A percentile compares a stretch with the other conserved stretches of the same genome.
Conservation (phyloP, 1,140 invertebrate species). For the Drosophila triauraria region DNA sequence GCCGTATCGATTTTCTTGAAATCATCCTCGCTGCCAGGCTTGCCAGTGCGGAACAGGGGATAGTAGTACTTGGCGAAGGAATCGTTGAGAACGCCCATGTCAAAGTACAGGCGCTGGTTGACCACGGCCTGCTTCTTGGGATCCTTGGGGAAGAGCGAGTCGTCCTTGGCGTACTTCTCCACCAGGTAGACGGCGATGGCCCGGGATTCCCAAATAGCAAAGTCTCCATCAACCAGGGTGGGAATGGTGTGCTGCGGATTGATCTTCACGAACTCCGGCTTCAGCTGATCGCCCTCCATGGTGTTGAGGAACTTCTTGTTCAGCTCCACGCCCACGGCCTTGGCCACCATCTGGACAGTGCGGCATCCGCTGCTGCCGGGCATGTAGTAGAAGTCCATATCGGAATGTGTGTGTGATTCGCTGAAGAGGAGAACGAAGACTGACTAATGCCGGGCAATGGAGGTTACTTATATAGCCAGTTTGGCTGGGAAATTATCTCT, state of each 20-base stretch:
- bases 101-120: conserved; percentile 87
- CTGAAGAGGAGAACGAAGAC: conserved; percentile 9
- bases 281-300: conserved; percentile 87
- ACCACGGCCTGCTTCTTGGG: conserved; percentile 86
- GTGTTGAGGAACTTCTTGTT: conserved; percentile 86
- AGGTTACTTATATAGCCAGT: conserved; percentile 9
- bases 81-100: conserved; percentile 85
- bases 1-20: conserved; percentile 37
- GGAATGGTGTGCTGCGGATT: conserved; percentile 82
- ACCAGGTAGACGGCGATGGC: conserved; percentile 69
- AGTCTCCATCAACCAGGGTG: no score
- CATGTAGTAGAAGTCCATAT: conserved; percentile 57
- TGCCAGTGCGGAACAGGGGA: conserved; percentile 40
- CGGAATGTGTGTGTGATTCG: background rate
- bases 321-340: conserved; percentile 85
- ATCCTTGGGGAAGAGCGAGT: conserved; percentile 87
- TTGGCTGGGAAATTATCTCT: conserved; percentile 9
- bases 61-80: conserved; percentile 64
- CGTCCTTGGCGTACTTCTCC: conserved; percentile 80
- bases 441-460: background rate
- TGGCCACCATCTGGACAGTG: conserved; percentile 83
- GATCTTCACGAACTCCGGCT: conserved; percentile 87
- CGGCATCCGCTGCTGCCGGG: conserved; percentile 79
- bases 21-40: conserved; percentile 18
- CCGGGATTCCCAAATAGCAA: no score